A percentile compares a stretch with the other conserved stretches of the same genome.
Evolutionary conservation across 2,888 invertebrate genomes (phyloP).

Genomic region (Dolomedes plantarius): DNA sequence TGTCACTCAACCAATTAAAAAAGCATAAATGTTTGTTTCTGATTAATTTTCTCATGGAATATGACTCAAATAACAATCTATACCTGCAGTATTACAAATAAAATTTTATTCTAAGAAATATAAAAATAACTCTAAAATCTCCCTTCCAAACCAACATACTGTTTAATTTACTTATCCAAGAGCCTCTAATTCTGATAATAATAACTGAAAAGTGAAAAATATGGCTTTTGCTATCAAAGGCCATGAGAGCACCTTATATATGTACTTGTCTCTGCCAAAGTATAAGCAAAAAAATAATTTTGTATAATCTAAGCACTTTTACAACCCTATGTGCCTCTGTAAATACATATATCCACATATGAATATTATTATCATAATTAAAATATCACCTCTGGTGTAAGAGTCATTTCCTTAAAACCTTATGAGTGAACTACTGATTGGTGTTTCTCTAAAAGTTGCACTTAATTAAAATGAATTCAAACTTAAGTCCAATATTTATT

Average conservation of each 20-base stretch:
- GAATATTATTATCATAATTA: background rate
- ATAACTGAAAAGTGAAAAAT: background rate
- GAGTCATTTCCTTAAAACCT: background rate
- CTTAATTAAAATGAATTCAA: no score
- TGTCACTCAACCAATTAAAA: no score
- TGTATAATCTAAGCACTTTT: slow-evolving; percentile 61
- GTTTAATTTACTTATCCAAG: no score
- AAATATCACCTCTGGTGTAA: no score
- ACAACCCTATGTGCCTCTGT: slow-evolving; percentile 70
- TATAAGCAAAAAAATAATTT: slow-evolving; percentile 67
- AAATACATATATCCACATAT: slow-evolving; percentile 46
- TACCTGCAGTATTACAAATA: no score
- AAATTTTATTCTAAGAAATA: no score
- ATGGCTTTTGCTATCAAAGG: slow-evolving; percentile 42
- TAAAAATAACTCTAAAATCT: no score
- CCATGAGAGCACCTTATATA: slow-evolving; percentile 67
- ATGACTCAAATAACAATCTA: no score
- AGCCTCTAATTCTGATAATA: background rate
- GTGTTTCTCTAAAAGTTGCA: background rate
- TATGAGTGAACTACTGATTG: background rate
- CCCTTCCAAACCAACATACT: no score
- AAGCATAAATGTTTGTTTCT: no score
- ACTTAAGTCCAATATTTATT: no score
- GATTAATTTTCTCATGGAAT: no score
- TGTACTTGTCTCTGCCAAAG: slow-evolving; percentile 69